Evolutionary conservation across 2,113 vertebrate species (phyloP), one percentile per base, ranked within the genome.

Genomic region (Albula goreensis): DNA sequence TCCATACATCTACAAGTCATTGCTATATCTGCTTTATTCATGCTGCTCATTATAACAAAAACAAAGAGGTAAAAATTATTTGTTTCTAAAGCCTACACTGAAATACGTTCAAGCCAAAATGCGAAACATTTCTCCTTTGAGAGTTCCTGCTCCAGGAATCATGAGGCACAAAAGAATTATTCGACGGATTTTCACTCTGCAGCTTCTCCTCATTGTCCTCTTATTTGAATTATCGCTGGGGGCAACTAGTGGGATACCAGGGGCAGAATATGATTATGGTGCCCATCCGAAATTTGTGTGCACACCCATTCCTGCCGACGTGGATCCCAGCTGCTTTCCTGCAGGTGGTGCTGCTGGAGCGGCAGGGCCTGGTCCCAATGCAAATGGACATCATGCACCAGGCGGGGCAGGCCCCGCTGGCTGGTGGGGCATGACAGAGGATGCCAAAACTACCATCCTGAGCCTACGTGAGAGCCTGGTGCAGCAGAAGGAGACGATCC

Each of bases 401-500:
- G 11, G 41, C 12, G 53, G 84, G 2, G 89, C 83, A 56, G 60
- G 10, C 11, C 86, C 60, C 41, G 83, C 57, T 52, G 90, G 94
- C 57, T 95, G 93, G 94, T 93, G 93, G 89, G 95, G 94, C 22
- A 92, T 94, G n/a, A 93, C 94, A 1, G 96, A 96, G 13, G 96
- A 97, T 85, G 94, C 96, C 82, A 96, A 96, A 88, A 89, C 93
- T 66, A 96, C 94, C 56, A 96, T 96, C 88, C 90, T 96, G 53
- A 94, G 96, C 88, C 93, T 97, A 10, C 93, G 95, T 66, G 96
- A 97, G 91, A 96, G 94, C 83, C 91, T 97, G 1, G 93, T 97
- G 11, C 95, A 94, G 56, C 96, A 97, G 92, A 96, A 95, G 25
- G 96, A 97, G 91, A 96, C 94, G 78, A 96, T 97, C 82, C 88